These are phyloP conservation scores for Vimba vimba DNA, from an alignment of 2,113 vertebrate genomes.

Conservation along the genomic window DNA sequence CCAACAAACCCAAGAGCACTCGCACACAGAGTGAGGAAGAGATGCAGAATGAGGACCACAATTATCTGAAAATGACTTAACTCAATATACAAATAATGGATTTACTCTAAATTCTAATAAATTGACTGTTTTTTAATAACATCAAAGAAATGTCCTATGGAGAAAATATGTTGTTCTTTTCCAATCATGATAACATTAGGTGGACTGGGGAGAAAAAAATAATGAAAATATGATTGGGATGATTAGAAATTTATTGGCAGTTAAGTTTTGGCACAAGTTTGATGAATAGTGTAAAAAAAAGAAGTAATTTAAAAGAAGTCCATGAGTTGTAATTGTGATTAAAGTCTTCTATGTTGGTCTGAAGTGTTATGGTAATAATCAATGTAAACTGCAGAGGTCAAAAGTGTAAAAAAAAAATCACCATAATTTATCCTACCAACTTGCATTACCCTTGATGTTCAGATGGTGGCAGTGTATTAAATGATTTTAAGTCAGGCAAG, in stretches of 20 bases:
- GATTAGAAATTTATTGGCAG: background rate
- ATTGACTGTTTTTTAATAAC: background rate
- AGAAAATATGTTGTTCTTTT: background rate
- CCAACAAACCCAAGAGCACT: background rate
- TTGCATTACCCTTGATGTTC: background rate
- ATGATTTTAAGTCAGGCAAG: background rate
- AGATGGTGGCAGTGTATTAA: background rate
- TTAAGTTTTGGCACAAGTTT: background rate
- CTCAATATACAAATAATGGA: background rate
- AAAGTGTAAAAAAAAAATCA: background rate
- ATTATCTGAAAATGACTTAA: slow-evolving; percentile 32
- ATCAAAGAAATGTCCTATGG: background rate
- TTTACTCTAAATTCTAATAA: background rate
- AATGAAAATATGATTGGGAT: background rate
- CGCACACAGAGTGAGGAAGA: background rate
- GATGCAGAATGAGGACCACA: background rate
- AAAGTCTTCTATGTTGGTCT: background rate
- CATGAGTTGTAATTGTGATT: background rate
- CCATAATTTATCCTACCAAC: background rate
- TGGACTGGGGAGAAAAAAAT: background rate
- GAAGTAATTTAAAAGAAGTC: too few relatives aligned
- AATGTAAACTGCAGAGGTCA: background rate
- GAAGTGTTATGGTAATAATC: background rate
- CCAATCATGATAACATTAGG: background rate
- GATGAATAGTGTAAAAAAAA: background rate